phyloP scores from a whole-genome alignment of 2,888 invertebrate genomes.

The Perithous albicinctus region DNA sequence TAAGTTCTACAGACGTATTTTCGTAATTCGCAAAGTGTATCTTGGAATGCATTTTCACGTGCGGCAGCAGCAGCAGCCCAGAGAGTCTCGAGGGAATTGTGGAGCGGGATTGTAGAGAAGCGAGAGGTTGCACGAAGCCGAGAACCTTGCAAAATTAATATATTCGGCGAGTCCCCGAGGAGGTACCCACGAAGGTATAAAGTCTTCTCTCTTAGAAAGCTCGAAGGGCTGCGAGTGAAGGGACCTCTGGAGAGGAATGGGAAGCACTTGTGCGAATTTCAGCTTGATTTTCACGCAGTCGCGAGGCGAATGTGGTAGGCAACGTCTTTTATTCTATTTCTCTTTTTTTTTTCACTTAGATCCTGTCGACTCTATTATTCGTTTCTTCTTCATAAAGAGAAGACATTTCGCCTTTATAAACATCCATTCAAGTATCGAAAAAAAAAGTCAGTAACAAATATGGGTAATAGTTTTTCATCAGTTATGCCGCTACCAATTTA shows the following conservation, averaged over 20 bases:
- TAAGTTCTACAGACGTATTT: conserved; percentile 37
- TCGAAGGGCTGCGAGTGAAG: conserved; percentile 23
- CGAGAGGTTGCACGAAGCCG: conserved; percentile 16
- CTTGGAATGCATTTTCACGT: conserved; percentile 60
- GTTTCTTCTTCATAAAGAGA: neutral
- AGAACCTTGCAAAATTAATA: conserved; percentile 61
- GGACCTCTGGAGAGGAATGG: conserved; percentile 10
- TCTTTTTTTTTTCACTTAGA: neutral
- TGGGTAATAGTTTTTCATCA: too few relatives aligned
- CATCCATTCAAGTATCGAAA: neutral
- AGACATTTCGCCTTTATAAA: neutral
- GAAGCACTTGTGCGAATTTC: conserved; percentile 35
- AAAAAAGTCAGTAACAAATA: too few relatives aligned
- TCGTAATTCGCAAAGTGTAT: conserved; percentile 65
- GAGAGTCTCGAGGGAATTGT: conserved; percentile 45
- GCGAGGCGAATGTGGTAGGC: conserved; percentile 23
- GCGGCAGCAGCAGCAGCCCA: neutral
- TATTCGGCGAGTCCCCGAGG: conserved; percentile 27
- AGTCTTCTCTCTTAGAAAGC: conserved; percentile 34
- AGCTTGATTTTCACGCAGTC: conserved; percentile 27
- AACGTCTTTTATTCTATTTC: neutral
- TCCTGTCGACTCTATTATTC: neutral
- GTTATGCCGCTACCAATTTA: too few relatives aligned
- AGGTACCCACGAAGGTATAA: conserved; percentile 21
- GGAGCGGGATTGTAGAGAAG: conserved; percentile 26